A percentile compares a stretch with the other conserved stretches of the same genome.
Conservation (phyloP, 64 coral and sea anemone genomes). For the Stichodactyla mertensii region DNA sequence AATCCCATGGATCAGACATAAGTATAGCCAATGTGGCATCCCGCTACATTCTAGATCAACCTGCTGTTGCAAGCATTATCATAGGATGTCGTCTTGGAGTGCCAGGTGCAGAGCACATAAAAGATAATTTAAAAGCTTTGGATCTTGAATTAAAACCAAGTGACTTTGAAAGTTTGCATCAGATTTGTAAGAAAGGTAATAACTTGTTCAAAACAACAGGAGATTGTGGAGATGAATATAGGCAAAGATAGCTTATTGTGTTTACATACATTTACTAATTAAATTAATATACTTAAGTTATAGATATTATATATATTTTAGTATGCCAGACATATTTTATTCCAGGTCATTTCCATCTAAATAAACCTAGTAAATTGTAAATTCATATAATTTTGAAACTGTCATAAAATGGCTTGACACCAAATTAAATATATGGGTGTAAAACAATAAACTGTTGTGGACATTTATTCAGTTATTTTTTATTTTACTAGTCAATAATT, state of each 20-base stretch:
- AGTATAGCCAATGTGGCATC: constrained; percentile 79
- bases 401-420: too few species aligned
- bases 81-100: constrained; percentile 76
- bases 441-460: too few species aligned
- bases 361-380: too few species aligned
- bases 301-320: not conserved
- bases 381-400: too few species aligned
- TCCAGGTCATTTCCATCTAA: too few species aligned
- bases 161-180: constrained; percentile 59
- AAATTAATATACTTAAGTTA: not conserved
- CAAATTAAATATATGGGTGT: too few species aligned
- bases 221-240: constrained; percentile 93
- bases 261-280: not conserved
- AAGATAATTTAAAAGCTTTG: constrained; percentile 64
- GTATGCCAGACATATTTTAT: not conserved
- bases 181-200: constrained; percentile 68
- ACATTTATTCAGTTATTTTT: too few species aligned
- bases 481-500: too few species aligned
- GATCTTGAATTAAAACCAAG: constrained; percentile 29
- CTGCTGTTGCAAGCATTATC: constrained; percentile 63
- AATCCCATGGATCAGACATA: constrained; percentile 41
- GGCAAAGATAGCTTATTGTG: not conserved
- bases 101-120: constrained; percentile 59
- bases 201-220: constrained; percentile 82
- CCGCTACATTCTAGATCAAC: constrained; percentile 71